Evolutionary conservation across 2,113 vertebrate species (phyloP).

Genomic region (Platanista minor): DNA sequence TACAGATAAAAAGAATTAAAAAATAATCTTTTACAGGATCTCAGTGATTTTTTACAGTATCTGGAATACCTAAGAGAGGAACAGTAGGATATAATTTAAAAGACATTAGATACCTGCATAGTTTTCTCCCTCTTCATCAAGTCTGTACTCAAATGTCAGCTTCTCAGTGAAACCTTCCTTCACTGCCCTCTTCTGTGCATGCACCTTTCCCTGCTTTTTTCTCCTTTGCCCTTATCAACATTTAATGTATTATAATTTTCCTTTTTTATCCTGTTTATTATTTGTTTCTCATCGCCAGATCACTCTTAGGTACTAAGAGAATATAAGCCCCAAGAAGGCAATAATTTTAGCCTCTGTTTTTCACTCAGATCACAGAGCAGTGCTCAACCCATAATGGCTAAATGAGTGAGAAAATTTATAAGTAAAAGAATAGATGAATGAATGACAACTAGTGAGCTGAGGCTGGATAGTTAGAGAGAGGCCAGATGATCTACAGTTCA

Average conservation of each 20-base stretch:
- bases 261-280: neutral
- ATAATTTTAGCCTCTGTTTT: neutral
- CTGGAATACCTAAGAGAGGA: conserved; percentile 31
- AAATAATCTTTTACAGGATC: neutral
- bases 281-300: neutral
- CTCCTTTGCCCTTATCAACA: neutral
- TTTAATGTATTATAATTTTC: neutral
- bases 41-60: neutral
- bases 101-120: neutral
- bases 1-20: neutral
- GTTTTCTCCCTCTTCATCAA: neutral
- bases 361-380: neutral
- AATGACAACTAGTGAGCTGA: neutral
- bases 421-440: neutral
- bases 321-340: neutral
- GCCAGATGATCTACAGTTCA: neutral
- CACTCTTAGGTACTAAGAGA: neutral
- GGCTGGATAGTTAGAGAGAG: neutral
- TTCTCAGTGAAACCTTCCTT: neutral
- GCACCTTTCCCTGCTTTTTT: neutral
- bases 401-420: neutral
- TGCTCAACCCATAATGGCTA: neutral
- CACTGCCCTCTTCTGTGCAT: neutral
- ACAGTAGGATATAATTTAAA: neutral
- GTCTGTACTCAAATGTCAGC: neutral